Conservation (phyloP, 1,140 invertebrate genomes). For the Batillaria attramentaria region DNA sequence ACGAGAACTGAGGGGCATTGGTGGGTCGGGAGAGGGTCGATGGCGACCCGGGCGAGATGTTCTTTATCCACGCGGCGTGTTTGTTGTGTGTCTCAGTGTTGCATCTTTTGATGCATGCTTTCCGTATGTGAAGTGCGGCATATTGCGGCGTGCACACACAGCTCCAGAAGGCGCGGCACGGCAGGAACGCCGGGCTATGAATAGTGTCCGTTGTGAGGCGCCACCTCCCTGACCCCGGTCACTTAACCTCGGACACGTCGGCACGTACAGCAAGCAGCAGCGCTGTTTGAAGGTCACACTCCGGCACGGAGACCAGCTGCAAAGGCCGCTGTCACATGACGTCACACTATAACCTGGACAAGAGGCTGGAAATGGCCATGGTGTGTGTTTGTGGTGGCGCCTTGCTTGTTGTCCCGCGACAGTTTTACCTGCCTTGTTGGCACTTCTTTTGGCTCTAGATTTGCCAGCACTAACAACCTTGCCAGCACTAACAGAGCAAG, state of each 20-base stretch:
- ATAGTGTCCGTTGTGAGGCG: neutral
- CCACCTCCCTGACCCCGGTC: neutral
- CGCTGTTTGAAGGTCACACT: neutral
- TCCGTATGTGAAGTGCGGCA: too few species aligned
- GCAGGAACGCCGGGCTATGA: neutral
- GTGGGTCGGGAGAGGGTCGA: too few species aligned
- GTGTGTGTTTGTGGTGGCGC: neutral
- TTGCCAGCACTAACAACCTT: too few species aligned
- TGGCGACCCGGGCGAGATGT: too few species aligned
- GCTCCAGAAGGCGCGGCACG: neutral
- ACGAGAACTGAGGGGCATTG: too few species aligned
- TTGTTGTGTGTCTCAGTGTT: too few species aligned
- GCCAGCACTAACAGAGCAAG: too few species aligned
- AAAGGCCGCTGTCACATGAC: neutral
- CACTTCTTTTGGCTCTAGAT: too few species aligned
- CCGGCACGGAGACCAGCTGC: neutral
- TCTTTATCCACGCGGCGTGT: too few species aligned
- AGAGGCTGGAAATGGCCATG: neutral
- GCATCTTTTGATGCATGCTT: too few species aligned
- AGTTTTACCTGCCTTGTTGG: too few species aligned
- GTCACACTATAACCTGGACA: neutral
- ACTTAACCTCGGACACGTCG: neutral
- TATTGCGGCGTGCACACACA: neutral
- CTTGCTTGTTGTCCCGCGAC: neutral
- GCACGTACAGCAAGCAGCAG: neutral